Evolutionary conservation across 1,140 invertebrate species (phyloP).

Genomic region (Elysia chlorotica): DNA sequence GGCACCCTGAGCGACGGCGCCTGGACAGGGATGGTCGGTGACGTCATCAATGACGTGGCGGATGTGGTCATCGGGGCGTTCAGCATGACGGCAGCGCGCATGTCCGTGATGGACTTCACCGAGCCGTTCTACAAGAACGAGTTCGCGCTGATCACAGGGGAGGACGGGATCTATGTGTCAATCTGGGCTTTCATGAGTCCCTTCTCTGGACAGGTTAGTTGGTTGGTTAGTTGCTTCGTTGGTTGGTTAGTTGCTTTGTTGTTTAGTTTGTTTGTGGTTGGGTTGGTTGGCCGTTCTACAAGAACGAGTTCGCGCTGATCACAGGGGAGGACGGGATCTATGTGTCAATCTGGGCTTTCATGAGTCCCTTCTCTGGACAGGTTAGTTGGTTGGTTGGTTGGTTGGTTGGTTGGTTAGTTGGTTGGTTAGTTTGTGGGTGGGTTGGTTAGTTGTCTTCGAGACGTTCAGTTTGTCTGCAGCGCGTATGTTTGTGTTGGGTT

Average conservation of each 20-base stretch:
- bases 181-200: slow-evolving; percentile 86
- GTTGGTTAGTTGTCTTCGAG: slow-evolving; percentile 87
- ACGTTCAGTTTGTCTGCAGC: slow-evolving; percentile 82
- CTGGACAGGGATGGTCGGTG: slow-evolving; percentile 87
- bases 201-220: slow-evolving; percentile 80
- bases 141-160: slow-evolving; percentile 64
- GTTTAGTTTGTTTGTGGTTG: neutral
- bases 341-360: slow-evolving; percentile 83
- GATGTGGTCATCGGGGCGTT: slow-evolving; percentile 88
- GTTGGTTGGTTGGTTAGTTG: too few relatives aligned
- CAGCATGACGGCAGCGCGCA: slow-evolving; percentile 76
- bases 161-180: slow-evolving; percentile 73
- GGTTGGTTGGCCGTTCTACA: slow-evolving; percentile 76
- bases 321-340: slow-evolving; percentile 66
- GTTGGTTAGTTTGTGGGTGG: too few relatives aligned
- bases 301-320: slow-evolving; percentile 72
- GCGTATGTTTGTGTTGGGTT: slow-evolving; percentile 74
- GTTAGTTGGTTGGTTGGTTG: too few relatives aligned
- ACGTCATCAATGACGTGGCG: slow-evolving; percentile 81
- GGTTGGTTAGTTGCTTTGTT: neutral
- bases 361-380: slow-evolving; percentile 82
- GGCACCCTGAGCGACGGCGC: slow-evolving; percentile 40
- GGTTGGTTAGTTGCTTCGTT: neutral
- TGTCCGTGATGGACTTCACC: slow-evolving; percentile 80
- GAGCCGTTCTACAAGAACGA: slow-evolving; percentile 85